A percentile compares a stretch with the other conserved stretches of the same genome.
Conservation (phyloP, 2,888 invertebrate species). For the Arge pagana region DNA sequence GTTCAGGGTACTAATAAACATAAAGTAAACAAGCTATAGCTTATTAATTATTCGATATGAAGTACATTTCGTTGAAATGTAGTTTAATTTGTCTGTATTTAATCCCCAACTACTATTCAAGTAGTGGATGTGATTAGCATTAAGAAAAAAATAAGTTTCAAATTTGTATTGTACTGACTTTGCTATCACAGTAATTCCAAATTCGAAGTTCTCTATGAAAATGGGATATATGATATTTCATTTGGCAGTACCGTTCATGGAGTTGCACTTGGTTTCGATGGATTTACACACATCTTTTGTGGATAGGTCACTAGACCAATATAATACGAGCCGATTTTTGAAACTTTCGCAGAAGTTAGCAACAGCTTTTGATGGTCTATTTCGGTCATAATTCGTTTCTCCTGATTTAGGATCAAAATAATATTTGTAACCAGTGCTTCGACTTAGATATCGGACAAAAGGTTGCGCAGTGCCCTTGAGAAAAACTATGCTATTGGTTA, state of each 20-base stretch:
- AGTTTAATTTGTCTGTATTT: too few species aligned
- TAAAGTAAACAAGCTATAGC: too few species aligned
- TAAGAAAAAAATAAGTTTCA: too few species aligned
- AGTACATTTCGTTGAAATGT: too few species aligned
- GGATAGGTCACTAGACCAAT: slow-evolving; percentile 31
- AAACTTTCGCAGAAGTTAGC: slow-evolving; percentile 41
- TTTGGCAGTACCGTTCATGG: background rate
- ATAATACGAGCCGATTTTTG: slow-evolving; percentile 41
- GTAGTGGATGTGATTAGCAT: too few species aligned
- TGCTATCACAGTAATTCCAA: slow-evolving; percentile 14
- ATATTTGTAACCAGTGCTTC: slow-evolving; percentile 31
- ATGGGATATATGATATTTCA: background rate
- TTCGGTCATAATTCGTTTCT: slow-evolving; percentile 29
- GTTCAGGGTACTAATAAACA: too few species aligned
- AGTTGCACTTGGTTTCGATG: slow-evolving; percentile 2
- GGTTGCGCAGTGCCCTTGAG: slow-evolving; percentile 37
- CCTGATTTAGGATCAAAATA: slow-evolving; percentile 35
- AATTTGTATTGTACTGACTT: too few species aligned
- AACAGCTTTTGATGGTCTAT: slow-evolving; percentile 34
- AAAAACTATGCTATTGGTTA: slow-evolving; percentile 43
- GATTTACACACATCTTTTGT: background rate
- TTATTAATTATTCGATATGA: too few species aligned
- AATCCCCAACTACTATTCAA: too few species aligned
- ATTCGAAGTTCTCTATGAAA: background rate
- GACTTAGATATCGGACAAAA: slow-evolving; percentile 42